Evolutionary conservation across 2,888 invertebrate genomes (phyloP), one percentile per base, ranked within the genome.

Genomic region (Drosophila birchii): DNA sequence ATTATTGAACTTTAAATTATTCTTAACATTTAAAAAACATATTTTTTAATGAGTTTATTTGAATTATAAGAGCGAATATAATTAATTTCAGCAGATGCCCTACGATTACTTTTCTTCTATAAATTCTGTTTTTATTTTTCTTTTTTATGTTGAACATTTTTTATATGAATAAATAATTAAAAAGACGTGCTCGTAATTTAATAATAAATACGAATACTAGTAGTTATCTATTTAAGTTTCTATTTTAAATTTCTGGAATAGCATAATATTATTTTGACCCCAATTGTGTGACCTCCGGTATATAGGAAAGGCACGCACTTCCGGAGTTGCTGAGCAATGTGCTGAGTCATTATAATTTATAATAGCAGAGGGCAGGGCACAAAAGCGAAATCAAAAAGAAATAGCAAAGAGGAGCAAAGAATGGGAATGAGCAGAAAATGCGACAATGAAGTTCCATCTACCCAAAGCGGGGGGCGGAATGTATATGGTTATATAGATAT

Each of bases 281-380:
- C 36, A n/a, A 20, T 32, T 20, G 64, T 63, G 9, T 1, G 26
- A 36, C 57, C 44, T 44, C n/a, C 47, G 29, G 51, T 29, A 43
- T 47, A 72, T 43, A 56, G 47, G 38, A 56, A 11, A 63, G 74
- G 75, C 83, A 84, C 80, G 69, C 76, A 76, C 78, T 77, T 83
- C 85, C 85, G 87, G 53, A 59, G 43, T 63, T 53, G 64, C 55
- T 53, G 63, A 51, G 63, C 64, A 61, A 70, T 60, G 66, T 81
- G 85, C 80, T 88, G 89, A 87, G 82, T 84, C 88, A 87, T 87
- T 86, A 80, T 86, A 88, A 84, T 81, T 81, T 86, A 86, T 84
- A 78, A 78, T 76, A 68, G 63, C 66, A 78, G 29, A 81, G 70
- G 51, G 53, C 68, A 54, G 62, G 68, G 41, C 47, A 51, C 53